Percentiles rank a stretch among this genome's conserved stretches.
Evolutionary conservation across 2,888 invertebrate genomes (phyloP).

Genomic region (Thyatira batis): DNA sequence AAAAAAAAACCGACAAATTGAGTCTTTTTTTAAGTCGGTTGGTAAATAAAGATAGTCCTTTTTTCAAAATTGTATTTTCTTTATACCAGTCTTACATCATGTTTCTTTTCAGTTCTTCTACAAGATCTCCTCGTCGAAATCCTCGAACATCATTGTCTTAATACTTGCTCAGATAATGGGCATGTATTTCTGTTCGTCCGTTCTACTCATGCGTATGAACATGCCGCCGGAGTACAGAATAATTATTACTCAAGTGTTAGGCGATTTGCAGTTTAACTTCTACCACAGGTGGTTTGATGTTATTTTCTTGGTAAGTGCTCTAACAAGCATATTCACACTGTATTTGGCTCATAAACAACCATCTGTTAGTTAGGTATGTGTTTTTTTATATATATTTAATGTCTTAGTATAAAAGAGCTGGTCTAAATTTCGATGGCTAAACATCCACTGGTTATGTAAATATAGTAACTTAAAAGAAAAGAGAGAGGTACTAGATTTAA

Average conservation of each 20-base stretch:
- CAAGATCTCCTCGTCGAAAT: constrained; percentile 98
- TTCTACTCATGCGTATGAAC: constrained; percentile 98
- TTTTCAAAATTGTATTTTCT: no score
- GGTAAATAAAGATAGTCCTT: no score
- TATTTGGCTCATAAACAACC: constrained; percentile 97
- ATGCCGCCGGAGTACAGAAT: constrained; percentile 98
- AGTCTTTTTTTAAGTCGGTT: no score
- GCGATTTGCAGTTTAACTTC: constrained; percentile 98
- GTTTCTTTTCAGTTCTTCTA: constrained; percentile 97
- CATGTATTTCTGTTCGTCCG: constrained; percentile 99
- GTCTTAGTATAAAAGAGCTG: not conserved
- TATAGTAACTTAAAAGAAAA: no score
- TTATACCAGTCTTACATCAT: no score
- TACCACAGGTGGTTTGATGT: constrained; percentile 99
- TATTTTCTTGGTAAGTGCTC: constrained; percentile 97
- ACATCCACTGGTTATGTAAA: no score
- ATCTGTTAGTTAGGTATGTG: constrained; percentile 65
- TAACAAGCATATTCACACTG: constrained; percentile 96
- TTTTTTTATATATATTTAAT: not conserved
- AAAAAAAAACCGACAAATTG: no score
- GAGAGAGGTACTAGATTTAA: no score
- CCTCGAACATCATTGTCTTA: constrained; percentile 98
- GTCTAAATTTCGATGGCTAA: no score
- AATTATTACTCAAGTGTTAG: constrained; percentile 93
- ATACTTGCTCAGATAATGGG: constrained; percentile 99